Percentiles rank a stretch among this genome's conserved stretches.
phyloP scores from a whole-genome alignment of 2,888 invertebrate species.

The Ceriagrion tenellum region DNA sequence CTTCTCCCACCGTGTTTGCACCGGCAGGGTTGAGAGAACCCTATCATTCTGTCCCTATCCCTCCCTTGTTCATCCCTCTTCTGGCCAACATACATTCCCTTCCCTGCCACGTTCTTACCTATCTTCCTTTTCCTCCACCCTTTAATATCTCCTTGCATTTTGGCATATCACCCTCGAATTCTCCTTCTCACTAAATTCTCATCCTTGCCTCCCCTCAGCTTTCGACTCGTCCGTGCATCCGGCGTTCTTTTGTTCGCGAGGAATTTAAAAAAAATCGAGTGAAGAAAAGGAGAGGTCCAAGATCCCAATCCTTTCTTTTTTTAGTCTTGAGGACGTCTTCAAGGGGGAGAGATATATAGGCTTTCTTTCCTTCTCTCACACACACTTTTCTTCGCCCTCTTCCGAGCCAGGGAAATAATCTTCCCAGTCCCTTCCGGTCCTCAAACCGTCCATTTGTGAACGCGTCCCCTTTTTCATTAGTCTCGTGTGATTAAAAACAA shows the following conservation, averaged over 20 bases:
- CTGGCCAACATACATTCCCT: no score
- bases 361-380: not conserved
- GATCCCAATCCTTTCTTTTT: not conserved
- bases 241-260: not conserved
- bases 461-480: constrained; percentile 1
- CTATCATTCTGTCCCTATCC: no score
- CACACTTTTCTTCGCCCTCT: constrained; percentile 74
- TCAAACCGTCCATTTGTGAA: constrained; percentile 36
- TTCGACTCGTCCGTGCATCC: not conserved
- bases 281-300: not conserved
- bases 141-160: no score
- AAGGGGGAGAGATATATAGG: not conserved
- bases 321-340: not conserved
- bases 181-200: no score
- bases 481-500: constrained; percentile 5
- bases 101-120: no score
- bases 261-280: not conserved
- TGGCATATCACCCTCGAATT: no score
- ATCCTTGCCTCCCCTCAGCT: no score
- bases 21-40: no score
- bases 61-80: no score
- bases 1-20: no score
- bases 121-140: no score
- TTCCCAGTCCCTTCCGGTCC: not conserved
- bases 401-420: not conserved